Conservation (phyloP, 1,140 invertebrate genomes). For the Drosophila persimilis region DNA sequence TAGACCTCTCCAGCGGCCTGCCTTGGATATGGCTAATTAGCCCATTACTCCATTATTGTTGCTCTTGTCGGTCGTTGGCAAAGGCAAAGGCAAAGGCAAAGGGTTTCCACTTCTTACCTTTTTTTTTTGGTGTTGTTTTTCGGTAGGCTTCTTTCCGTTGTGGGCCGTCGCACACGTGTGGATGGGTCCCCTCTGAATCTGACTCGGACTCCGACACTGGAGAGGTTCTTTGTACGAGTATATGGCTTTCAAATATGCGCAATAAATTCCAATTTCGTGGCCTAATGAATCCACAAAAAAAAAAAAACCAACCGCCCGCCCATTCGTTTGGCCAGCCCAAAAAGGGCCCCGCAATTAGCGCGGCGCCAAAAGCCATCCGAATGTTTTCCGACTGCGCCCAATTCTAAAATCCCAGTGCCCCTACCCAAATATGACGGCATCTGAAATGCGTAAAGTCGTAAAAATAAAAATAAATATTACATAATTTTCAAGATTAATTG, state of each 20-base stretch:
- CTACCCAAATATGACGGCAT: slow-evolving; percentile 36
- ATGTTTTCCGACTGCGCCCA: slow-evolving; percentile 3
- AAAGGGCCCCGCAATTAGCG: slow-evolving; percentile 68
- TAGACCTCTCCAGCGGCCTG: slow-evolving; percentile 27
- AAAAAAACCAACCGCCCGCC: slow-evolving; percentile 40
- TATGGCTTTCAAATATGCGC: slow-evolving; percentile 73
- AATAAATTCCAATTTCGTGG: slow-evolving; percentile 76
- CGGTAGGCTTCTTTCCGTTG: slow-evolving; percentile 44
- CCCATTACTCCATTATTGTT: slow-evolving; percentile 78
- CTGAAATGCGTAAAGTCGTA: slow-evolving; percentile 16
- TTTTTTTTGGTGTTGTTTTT: slow-evolving; percentile 15
- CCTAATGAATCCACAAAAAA: slow-evolving; percentile 73
- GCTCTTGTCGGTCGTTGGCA: slow-evolving; percentile 29
- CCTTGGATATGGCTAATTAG: slow-evolving; percentile 75
- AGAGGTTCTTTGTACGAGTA: slow-evolving; percentile 5
- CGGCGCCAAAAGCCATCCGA: slow-evolving; percentile 22
- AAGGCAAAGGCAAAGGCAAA: slow-evolving; percentile 27
- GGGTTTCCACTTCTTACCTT: slow-evolving; percentile 35
- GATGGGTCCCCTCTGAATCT: background rate
- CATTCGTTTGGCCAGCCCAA: slow-evolving; percentile 55
- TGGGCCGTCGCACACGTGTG: slow-evolving; percentile 63
- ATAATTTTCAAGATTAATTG: slow-evolving; percentile 39
- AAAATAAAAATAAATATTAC: slow-evolving; percentile 43
- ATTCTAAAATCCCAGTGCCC: slow-evolving; percentile 5
- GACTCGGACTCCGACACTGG: background rate